Base-by-base conservation (phyloP, 1,140 invertebrate species). In the Penaeus japonicus region DNA sequence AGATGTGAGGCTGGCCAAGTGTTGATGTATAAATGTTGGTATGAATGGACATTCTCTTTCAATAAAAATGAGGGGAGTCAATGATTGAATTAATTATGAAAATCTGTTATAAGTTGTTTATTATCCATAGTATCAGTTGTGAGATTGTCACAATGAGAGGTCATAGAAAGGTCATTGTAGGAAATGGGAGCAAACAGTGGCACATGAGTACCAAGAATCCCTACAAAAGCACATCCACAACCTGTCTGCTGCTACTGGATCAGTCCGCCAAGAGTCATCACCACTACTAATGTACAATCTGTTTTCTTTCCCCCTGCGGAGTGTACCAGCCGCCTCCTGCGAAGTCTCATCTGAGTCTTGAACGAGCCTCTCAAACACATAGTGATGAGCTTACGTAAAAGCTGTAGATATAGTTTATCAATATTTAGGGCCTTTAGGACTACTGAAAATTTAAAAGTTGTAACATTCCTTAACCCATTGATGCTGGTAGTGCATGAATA, bases 241-340 rank as follows among this genome's bases (percentile, higher is more conserved):
- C 85, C 54, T 47, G 47, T n/a, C 80, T 32, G 83, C 86, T 73
- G 70, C 27, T 73, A 17, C 70, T 53, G 70, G 22, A 47, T 27
- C 53, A 47, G 54, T 32, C 87, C 70, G 55, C 65, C 53, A 75
- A 27, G 65, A 83, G 18, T 83, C 86, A 88, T 32, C 79, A 75
- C 53, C 86, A 57, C 79, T 88, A 88, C 87, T 88, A 88, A 88
- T 88, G 59, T 84, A 32, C 47, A 88, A 88, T 88, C 87, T 88
- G 87, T 88, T 88, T 88, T 88, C 87, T 88, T 88, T 75, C 80
- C 87, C 87, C 87, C 87, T 81, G 78, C 80, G 55, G 86, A 78
- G 87, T 75, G 24, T 59, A 83, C 80, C 78, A 47, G 65, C 59
- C 32, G 65, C 27, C 86, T 32, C 59, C 87, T 83, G 86, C 24